These are phyloP conservation scores for Tetrao urogallus DNA, from an alignment of 2,113 vertebrate species.

Conservation along the genomic window DNA sequence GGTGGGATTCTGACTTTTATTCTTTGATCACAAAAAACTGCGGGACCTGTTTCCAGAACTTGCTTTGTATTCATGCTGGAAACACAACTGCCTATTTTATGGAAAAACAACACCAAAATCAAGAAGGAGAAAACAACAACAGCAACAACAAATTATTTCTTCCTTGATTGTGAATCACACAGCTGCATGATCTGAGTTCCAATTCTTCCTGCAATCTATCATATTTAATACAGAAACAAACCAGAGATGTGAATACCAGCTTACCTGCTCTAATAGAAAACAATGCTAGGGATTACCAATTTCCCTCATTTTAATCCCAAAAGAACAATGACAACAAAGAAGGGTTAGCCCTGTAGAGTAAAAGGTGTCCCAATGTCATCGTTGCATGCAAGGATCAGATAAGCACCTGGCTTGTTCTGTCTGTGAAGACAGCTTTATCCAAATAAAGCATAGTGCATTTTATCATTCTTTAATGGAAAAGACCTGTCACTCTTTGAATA, in stretches of 20 bases:
- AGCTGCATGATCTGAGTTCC: constrained; percentile 11
- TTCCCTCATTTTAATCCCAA: constrained; percentile 26
- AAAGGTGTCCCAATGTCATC: constrained; percentile 61
- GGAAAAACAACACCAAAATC: neutral
- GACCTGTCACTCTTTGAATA: constrained; percentile 80
- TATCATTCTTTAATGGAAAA: constrained; percentile 81
- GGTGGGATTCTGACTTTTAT: neutral
- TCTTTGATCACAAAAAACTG: neutral
- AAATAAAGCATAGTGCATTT: constrained; percentile 79
- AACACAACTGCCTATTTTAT: neutral
- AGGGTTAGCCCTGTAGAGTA: constrained; percentile 14
- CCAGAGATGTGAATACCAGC: neutral
- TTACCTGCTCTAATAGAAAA: constrained; percentile 8
- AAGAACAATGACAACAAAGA: neutral
- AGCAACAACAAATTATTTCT: neutral
- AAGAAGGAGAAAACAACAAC: too few relatives aligned
- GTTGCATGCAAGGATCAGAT: constrained; percentile 50
- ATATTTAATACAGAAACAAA: constrained; percentile 42
- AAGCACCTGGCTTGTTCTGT: constrained; percentile 70
- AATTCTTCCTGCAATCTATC: neutral
- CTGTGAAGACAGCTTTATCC: constrained; percentile 76
- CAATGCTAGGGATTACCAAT: constrained; percentile 7
- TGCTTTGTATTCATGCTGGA: neutral
- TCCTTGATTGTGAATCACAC: constrained; percentile 9
- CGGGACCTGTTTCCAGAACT: constrained; percentile 5